Conservation (phyloP, 2,888 invertebrate genomes). For the Hyposoter dolosus region DNA sequence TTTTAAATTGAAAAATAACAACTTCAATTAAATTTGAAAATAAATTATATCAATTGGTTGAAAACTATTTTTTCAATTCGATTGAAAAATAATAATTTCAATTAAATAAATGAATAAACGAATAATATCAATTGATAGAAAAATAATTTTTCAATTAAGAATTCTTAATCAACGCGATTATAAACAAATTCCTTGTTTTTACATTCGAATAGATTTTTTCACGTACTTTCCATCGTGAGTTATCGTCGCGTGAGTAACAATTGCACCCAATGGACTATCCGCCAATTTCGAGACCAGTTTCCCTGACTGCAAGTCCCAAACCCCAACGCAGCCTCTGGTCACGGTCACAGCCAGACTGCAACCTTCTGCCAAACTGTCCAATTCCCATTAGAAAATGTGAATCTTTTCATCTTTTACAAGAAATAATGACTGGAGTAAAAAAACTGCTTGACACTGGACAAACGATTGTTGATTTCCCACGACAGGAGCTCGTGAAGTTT, state of each 20-base stretch:
- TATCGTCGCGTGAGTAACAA: conserved; percentile 96
- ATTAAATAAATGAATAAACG: not conserved
- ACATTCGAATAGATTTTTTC: conserved; percentile 10
- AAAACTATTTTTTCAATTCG: not conserved
- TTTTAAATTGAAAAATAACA: not conserved
- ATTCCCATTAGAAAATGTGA: conserved; percentile 1
- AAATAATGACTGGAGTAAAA: not conserved
- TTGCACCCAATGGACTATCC: conserved; percentile 96
- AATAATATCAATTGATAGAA: not conserved
- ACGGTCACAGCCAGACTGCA: conserved; percentile 95
- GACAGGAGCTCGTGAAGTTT: too few species aligned
- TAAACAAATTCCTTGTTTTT: not conserved
- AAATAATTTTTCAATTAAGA: not conserved
- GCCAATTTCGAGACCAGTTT: conserved; percentile 94
- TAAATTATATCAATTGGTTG: not conserved
- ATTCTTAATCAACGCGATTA: not conserved
- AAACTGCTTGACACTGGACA: not conserved
- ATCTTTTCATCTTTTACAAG: not conserved
- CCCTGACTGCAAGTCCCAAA: conserved; percentile 96
- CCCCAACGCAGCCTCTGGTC: conserved; percentile 96
- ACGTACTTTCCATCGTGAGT: conserved; percentile 92
- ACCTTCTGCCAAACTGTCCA: conserved; percentile 90
- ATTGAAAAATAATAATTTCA: not conserved
- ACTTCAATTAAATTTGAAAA: not conserved
- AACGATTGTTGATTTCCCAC: too few species aligned